phyloP scores from a whole-genome alignment of 2,797 vertebrate genomes.

The Crax fasciolata region DNA sequence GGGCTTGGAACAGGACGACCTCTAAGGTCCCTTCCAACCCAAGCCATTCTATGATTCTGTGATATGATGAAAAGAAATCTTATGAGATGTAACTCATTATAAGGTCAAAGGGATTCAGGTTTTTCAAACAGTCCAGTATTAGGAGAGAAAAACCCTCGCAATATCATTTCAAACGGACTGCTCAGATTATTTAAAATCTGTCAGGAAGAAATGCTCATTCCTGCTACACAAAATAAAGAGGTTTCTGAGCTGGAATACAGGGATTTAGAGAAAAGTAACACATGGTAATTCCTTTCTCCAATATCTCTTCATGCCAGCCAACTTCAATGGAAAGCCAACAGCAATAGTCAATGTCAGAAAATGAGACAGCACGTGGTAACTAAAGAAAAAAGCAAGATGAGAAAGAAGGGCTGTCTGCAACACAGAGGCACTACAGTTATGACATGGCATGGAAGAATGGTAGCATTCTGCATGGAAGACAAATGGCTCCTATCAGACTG shows the following conservation, averaged over 20 bases:
- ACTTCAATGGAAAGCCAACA: not conserved
- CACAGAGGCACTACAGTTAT: not conserved
- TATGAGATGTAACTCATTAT: not conserved
- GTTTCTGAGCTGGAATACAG: not conserved
- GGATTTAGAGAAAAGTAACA: not conserved
- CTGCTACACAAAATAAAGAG: not conserved
- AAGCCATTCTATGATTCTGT: no score
- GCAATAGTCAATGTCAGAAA: not conserved
- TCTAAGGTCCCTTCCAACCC: no score
- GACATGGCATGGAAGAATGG: not conserved
- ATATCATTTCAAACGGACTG: not conserved
- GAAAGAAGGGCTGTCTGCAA: not conserved
- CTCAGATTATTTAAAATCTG: not conserved
- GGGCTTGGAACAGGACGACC: no score
- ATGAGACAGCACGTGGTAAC: not conserved
- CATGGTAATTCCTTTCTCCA: not conserved
- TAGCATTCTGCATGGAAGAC: not conserved
- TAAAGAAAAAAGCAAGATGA: not conserved
- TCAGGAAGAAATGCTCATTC: not conserved
- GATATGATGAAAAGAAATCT: not conserved
- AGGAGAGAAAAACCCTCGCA: not conserved
- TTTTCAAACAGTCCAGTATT: not conserved
- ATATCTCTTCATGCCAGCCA: not conserved
- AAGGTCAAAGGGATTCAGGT: not conserved
- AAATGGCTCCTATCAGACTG: not conserved